A percentile compares a stretch with the other conserved stretches of the same genome.
phyloP scores from a whole-genome alignment of 2,113 vertebrate species.

The Isichthys henryi region DNA sequence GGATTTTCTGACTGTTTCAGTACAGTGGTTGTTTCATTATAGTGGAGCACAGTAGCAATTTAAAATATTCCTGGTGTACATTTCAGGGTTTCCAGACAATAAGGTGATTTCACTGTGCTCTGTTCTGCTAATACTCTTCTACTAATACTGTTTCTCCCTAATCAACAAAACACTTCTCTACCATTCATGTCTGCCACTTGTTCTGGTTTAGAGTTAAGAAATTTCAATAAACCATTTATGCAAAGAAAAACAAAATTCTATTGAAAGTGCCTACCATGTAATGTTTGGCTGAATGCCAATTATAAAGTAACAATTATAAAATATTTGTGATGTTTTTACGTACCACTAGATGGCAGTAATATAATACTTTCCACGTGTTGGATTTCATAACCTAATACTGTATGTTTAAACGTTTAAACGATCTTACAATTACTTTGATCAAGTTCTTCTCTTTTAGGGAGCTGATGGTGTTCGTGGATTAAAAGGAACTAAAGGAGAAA shows the following conservation, averaged over 20 bases:
- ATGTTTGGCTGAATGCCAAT: not conserved
- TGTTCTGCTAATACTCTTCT: not conserved
- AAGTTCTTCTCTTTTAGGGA: slow-evolving; percentile 62
- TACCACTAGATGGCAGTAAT: slow-evolving; percentile 15
- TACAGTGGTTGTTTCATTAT: not conserved
- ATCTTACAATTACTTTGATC: not conserved
- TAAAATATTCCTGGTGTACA: not conserved
- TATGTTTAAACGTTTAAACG: not conserved
- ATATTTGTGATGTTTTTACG: not conserved
- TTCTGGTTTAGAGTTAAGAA: not conserved
- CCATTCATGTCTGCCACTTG: not conserved
- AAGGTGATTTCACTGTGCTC: not conserved
- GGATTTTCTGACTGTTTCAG: not conserved
- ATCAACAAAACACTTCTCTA: not conserved
- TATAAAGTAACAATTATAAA: not conserved
- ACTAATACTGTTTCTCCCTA: not conserved
- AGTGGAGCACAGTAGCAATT: not conserved
- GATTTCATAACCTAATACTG: not conserved
- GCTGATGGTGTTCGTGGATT: slow-evolving; percentile 88
- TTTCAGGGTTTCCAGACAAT: not conserved
- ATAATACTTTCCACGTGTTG: not conserved
- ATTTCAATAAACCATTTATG: not conserved
- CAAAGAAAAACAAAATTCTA: not conserved
- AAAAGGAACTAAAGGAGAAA: slow-evolving; percentile 92
- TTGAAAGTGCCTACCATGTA: not conserved